These are phyloP conservation scores for Serrognathus titanus DNA, from an alignment of 2,888 invertebrate species.

Conservation along the genomic window DNA sequence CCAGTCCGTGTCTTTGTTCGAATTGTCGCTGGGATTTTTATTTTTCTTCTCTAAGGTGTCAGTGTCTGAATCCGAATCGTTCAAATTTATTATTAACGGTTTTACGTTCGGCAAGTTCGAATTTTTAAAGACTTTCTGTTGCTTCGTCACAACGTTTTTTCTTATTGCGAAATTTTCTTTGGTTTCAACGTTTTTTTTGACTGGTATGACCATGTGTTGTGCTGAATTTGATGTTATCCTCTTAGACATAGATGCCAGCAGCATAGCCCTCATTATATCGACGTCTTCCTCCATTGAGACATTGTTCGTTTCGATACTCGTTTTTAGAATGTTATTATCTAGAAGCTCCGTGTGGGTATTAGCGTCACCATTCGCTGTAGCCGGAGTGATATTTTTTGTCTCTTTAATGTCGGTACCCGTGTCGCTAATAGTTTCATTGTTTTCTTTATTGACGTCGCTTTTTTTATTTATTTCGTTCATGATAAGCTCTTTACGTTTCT, in stretches of 20 bases:
- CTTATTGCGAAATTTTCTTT: not conserved
- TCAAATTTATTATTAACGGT: constrained; percentile 45
- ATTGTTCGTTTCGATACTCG: constrained; percentile 21
- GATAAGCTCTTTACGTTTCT: constrained; percentile 43
- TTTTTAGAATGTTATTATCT: not conserved
- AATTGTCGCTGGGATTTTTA: not conserved
- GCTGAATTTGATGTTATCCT: constrained; percentile 48
- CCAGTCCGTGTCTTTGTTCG: constrained; percentile 12
- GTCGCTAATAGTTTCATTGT: constrained; percentile 3
- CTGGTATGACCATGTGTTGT: constrained; percentile 1
- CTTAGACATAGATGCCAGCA: constrained; percentile 59
- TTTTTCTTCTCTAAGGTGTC: constrained; percentile 22
- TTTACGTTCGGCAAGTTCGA: constrained; percentile 31
- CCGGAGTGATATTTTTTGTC: not conserved
- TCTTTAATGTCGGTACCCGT: constrained; percentile 3
- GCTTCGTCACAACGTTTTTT: not conserved
- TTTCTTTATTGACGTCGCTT: constrained; percentile 16
- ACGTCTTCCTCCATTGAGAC: constrained; percentile 59
- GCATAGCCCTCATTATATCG: constrained; percentile 57
- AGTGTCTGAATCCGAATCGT: constrained; percentile 43
- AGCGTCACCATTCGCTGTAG: not conserved
- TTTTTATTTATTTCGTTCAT: constrained; percentile 26
- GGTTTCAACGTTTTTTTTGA: not conserved
- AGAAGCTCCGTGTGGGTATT: not conserved
- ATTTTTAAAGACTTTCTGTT: constrained; percentile 9